Evolutionary conservation across 2,113 vertebrate species (phyloP).

Genomic region (Pollimyrus isidori): DNA sequence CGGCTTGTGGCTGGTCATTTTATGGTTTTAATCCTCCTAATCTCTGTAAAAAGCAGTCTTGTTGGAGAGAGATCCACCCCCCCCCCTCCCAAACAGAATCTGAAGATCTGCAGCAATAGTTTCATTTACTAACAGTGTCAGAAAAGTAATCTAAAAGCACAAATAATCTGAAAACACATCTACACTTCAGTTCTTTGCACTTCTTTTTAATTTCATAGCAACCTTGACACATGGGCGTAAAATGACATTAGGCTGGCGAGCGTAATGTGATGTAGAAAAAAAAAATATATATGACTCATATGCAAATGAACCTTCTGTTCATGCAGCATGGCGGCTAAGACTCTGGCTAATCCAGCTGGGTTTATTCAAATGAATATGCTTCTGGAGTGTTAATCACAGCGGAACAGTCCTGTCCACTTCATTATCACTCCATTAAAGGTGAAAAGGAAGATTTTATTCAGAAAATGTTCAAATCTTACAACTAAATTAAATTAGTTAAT

Average conservation of each 20-base stretch:
- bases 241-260: background rate
- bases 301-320: slow-evolving; percentile 78
- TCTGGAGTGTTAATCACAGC: slow-evolving; percentile 69
- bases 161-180: background rate
- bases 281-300: slow-evolving; percentile 53
- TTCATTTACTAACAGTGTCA: slow-evolving; percentile 68
- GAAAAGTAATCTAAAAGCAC: slow-evolving; percentile 24
- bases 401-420: slow-evolving; percentile 59
- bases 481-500: slow-evolving; percentile 29
- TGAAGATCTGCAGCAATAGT: slow-evolving; percentile 77
- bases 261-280: slow-evolving; percentile 10
- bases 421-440: slow-evolving; percentile 75
- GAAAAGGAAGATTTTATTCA: slow-evolving; percentile 54
- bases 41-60: slow-evolving; percentile 79
- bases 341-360: slow-evolving; percentile 57
- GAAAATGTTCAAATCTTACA: slow-evolving; percentile 45
- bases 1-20: slow-evolving; percentile 78
- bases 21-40: slow-evolving; percentile 98
- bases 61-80: slow-evolving; percentile 68
- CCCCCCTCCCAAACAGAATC: slow-evolving; percentile 55
- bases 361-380: slow-evolving; percentile 70
- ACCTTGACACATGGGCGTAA: background rate
- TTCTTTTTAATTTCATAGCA: background rate
- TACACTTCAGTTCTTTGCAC: background rate
- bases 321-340: slow-evolving; percentile 43